Evolutionary conservation across 2,888 invertebrate species (phyloP), one percentile per base, ranked within the genome.

Genomic region (Cantharis rustica): DNA sequence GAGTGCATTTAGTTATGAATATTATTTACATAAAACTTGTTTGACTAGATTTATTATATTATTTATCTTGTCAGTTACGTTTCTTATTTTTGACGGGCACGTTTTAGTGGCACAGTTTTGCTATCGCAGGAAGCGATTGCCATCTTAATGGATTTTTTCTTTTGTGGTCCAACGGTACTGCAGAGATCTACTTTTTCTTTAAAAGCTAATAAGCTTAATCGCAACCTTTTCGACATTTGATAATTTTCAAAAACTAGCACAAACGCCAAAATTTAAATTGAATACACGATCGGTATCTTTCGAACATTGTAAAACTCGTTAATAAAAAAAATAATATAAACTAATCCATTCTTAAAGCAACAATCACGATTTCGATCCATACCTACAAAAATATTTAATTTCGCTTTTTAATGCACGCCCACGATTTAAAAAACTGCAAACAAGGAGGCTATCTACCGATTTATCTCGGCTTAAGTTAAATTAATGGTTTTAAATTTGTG

Each of bases 21-120:
- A 78, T 72, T 72, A 79, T 78, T 79, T 78, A 76, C 78, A 76
- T 78, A 78, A 47, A 79, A 79, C 78, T 79, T 72, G 79, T 79
- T 76, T 75, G 75, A 70, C 79, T 69, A 62, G 78, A 78, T 76
- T 78, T 79, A 78, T 78, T 74, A 69, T 68, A 76, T 75, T 76
- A 75, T 78, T 79, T 79, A 77, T 73, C 61, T 70, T 73, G 70
- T 79, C 76, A 27, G 63, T 71, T 68, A 69, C 73, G 69, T 74
- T 74, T 75, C 72, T 20, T 61, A 73, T 61, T 68, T 69, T 68
- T 71, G 66, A 71, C 61, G 26, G 63, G 69, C 16, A 63, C 26
- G 74, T 66, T 63, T 74, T 70, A 62, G 23, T 75, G 71, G 66
- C 75, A 75, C 75, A 75, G 75, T 75, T 74, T 71, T 64, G 61